A percentile compares a stretch with the other conserved stretches of the same genome.
These are phyloP conservation scores for Chauna torquata DNA, from an alignment of 2,113 vertebrate genomes.

Conservation along the genomic window DNA sequence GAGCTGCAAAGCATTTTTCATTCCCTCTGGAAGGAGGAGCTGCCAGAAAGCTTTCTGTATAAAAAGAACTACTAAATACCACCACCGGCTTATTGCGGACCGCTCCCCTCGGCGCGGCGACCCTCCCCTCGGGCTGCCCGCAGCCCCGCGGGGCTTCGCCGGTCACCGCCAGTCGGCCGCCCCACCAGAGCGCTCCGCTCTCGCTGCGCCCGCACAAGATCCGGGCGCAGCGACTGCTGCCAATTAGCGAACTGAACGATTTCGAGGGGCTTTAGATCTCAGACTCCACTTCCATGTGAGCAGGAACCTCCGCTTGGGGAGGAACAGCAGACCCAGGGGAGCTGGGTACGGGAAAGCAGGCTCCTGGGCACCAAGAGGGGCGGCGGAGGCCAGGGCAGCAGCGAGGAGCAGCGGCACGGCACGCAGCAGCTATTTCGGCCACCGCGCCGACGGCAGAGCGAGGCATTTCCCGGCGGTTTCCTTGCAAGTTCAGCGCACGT, in stretches of 20 bases:
- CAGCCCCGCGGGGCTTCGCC: not conserved
- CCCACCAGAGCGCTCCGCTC: not conserved
- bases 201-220: not conserved
- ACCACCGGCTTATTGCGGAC: not conserved
- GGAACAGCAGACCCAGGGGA: not conserved
- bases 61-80: not conserved
- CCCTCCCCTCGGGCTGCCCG: not conserved
- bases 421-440: not conserved
- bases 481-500: not conserved
- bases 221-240: not conserved
- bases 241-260: not conserved
- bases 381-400: not conserved
- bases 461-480: not conserved
- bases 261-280: not conserved
- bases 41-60: not conserved
- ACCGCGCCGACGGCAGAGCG: not conserved
- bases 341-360: not conserved
- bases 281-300: not conserved
- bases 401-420: too few relatives aligned
- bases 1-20: not conserved
- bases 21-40: not conserved
- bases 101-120: not conserved
- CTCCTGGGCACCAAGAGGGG: not conserved
- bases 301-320: not conserved
- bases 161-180: not conserved